These are phyloP conservation scores for Bombus huntii DNA, from an alignment of 1,140 invertebrate genomes.

Conservation along the genomic window DNA sequence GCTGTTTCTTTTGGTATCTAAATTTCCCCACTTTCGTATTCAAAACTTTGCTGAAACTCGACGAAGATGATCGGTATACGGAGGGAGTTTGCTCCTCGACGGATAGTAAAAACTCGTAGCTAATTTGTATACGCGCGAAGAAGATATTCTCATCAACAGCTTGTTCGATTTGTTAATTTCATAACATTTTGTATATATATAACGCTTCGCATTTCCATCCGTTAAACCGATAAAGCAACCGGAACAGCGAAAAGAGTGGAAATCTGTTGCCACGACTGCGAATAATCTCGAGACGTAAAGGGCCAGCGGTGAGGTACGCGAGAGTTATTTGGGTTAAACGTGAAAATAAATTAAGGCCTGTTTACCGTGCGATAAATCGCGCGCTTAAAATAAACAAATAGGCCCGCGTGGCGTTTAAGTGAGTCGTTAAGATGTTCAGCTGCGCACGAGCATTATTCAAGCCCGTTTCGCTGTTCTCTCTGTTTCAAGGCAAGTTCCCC, in stretches of 20 bases:
- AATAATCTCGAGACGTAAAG: not conserved
- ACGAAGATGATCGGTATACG: not conserved
- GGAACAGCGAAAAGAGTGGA: not conserved
- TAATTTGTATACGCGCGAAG: not conserved
- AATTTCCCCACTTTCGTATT: not conserved
- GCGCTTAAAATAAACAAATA: conserved; percentile 49
- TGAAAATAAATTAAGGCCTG: conserved; percentile 23
- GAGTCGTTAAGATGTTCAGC: conserved; percentile 49
- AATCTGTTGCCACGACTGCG: not conserved
- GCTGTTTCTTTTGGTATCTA: not conserved
- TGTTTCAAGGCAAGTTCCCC: conserved; percentile 54
- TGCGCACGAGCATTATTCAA: conserved; percentile 29
- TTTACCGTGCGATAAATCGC: conserved; percentile 31
- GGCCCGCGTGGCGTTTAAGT: conserved; percentile 23
- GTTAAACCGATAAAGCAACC: not conserved
- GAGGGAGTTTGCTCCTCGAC: not conserved
- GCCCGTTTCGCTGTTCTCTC: conserved; percentile 49
- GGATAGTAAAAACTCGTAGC: not conserved
- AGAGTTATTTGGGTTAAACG: not conserved
- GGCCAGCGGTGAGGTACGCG: not conserved
- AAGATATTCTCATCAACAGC: not conserved
- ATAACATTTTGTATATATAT: too few species aligned
- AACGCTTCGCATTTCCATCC: not conserved
- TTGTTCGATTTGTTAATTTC: not conserved
- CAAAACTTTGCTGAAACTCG: not conserved